These are phyloP conservation scores for Panzeria rudis DNA, from an alignment of 2,888 invertebrate species.

Conservation along the genomic window DNA sequence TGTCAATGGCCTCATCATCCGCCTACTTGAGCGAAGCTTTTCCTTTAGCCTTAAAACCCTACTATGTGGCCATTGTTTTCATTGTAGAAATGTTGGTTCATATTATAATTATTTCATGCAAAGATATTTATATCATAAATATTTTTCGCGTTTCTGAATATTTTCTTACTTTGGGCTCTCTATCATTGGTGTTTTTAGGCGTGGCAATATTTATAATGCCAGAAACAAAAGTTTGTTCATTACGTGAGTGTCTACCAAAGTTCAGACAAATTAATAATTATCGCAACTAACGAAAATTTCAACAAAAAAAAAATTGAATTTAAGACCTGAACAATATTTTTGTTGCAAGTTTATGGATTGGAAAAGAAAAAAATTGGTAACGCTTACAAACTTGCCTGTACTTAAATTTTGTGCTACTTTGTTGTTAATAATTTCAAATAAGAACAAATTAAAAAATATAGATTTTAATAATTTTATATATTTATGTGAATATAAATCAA, in stretches of 20 bases:
- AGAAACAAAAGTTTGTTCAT: slow-evolving; percentile 77
- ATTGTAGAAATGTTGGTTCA: slow-evolving; percentile 75
- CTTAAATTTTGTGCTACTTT: too few species aligned
- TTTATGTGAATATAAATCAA: too few species aligned
- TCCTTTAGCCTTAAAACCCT: slow-evolving; percentile 78
- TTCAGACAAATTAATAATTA: slow-evolving; percentile 68
- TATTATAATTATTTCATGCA: slow-evolving; percentile 71
- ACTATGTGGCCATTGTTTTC: slow-evolving; percentile 76
- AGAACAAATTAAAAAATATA: too few species aligned
- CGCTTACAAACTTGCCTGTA: background rate
- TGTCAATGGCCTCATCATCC: slow-evolving; percentile 77
- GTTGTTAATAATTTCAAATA: too few species aligned
- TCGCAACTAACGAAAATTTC: background rate
- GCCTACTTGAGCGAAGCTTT: slow-evolving; percentile 80
- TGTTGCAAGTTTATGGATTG: too few species aligned
- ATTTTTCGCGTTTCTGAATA: slow-evolving; percentile 59
- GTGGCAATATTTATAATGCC: slow-evolving; percentile 76
- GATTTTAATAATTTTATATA: too few species aligned
- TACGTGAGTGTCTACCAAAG: slow-evolving; percentile 75
- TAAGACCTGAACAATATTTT: too few species aligned
- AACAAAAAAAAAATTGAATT: background rate
- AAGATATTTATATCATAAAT: background rate
- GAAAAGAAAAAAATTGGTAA: too few species aligned
- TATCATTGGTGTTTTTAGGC: slow-evolving; percentile 74
- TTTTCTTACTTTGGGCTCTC: slow-evolving; percentile 74